Evolutionary conservation across 2,888 invertebrate genomes (phyloP).

Genomic region (Xestia sexstrigata): DNA sequence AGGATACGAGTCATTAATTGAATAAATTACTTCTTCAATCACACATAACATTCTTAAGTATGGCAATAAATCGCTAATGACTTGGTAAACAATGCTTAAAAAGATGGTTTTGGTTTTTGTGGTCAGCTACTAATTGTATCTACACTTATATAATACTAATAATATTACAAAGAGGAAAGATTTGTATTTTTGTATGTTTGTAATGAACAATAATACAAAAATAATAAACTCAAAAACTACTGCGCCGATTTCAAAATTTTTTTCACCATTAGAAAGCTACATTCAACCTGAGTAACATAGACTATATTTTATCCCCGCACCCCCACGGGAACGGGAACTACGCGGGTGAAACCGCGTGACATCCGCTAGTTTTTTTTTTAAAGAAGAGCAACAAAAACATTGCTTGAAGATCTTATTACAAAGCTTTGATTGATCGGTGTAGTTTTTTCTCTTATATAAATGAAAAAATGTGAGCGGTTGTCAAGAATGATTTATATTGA

Average conservation of each 20-base stretch:
- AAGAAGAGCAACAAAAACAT: not conserved
- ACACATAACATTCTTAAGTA: not conserved
- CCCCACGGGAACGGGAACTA: too few species aligned
- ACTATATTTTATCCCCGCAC: too few species aligned
- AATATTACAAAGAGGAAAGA: too few species aligned
- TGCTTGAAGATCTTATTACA: not conserved
- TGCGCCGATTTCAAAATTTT: too few species aligned
- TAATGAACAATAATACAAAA: too few species aligned
- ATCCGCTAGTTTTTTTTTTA: too few species aligned
- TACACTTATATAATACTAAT: too few species aligned
- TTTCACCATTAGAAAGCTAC: too few species aligned
- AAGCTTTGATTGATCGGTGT: conserved; percentile 4
- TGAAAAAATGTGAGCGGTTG: not conserved
- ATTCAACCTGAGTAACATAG: too few species aligned
- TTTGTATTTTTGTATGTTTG: too few species aligned
- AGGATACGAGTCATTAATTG: not conserved
- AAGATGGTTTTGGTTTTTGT: not conserved
- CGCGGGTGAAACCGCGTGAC: too few species aligned
- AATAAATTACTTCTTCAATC: not conserved
- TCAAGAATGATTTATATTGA: conserved; percentile 16
- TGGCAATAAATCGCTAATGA: conserved; percentile 7
- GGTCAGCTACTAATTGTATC: not conserved
- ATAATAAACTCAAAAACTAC: too few species aligned
- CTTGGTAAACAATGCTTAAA: conserved; percentile 11
- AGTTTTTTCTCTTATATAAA: not conserved